Evolutionary conservation across 92 coral and sea anemone genomes (phyloP).

Genomic region (Epizoanthus ramosus): DNA sequence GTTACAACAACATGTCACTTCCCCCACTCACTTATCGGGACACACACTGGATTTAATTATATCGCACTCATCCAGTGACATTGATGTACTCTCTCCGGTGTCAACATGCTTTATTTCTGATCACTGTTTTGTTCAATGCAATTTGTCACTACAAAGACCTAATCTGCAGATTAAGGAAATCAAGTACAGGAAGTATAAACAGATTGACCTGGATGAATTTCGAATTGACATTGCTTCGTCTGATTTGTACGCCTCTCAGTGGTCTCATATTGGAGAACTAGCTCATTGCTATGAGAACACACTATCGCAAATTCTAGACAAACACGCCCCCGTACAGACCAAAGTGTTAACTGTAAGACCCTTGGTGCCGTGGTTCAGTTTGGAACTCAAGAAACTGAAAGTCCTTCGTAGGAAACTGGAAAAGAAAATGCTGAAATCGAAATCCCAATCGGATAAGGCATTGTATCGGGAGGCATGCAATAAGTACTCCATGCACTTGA

Average conservation of each 20-base stretch:
- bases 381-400: constrained; percentile 17
- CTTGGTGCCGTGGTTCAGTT: constrained; percentile 27
- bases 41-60: too few relatives aligned
- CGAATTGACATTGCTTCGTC: constrained; percentile 4
- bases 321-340: too few relatives aligned
- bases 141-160: constrained; percentile 9
- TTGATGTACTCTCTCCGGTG: not conserved
- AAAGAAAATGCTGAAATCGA: constrained; percentile 34
- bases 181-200: not conserved
- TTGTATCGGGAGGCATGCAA: not conserved
- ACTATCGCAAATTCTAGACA: too few relatives aligned
- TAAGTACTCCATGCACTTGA: too few relatives aligned
- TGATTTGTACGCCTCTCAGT: not conserved
- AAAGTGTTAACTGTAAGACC: constrained; percentile 22
- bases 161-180: not conserved
- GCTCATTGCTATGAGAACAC: too few relatives aligned
- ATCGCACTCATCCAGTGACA: too few relatives aligned
- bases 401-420: constrained; percentile 26
- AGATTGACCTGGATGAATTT: constrained; percentile 4
- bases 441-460: constrained; percentile 28
- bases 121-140: constrained; percentile 28
- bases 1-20: too few relatives aligned
- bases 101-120: constrained; percentile 2
- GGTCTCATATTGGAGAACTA: too few relatives aligned
- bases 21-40: too few relatives aligned